Conservation (phyloP, 2,888 invertebrate genomes). For the Aquatica leii region DNA sequence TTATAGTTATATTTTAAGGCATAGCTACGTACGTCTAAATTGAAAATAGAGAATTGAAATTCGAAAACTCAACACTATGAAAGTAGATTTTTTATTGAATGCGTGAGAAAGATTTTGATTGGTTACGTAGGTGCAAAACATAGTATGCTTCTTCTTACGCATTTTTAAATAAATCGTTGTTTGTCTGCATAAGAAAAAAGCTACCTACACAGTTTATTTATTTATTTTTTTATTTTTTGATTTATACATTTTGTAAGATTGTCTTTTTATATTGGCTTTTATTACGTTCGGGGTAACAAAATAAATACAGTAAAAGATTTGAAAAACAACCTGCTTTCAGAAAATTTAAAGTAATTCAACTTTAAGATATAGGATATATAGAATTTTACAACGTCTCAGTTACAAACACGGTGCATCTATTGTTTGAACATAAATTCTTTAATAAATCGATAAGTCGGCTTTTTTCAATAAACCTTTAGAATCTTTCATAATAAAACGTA, state of each 20-base stretch:
- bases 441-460: constrained; percentile 17
- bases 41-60: constrained; percentile 27
- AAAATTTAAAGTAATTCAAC: background rate
- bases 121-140: constrained; percentile 28
- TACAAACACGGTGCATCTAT: background rate
- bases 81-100: constrained; percentile 30
- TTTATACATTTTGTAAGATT: constrained; percentile 6
- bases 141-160: constrained; percentile 22
- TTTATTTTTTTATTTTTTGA: background rate
- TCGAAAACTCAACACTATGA: constrained; percentile 29
- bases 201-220: background rate
- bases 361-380: too few relatives aligned
- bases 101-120: constrained; percentile 31
- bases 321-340: background rate
- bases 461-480: constrained; percentile 20
- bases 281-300: background rate
- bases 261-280: constrained; percentile 8
- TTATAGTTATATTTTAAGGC: too few relatives aligned
- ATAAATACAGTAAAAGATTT: background rate
- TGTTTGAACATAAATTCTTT: constrained; percentile 8
- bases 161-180: constrained; percentile 11
- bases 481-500: constrained; percentile 28
- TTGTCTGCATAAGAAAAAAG: constrained; percentile 8
- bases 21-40: constrained; percentile 21
- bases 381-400: background rate